These are phyloP conservation scores for Andrena hattorfiana DNA, from an alignment of 2,888 invertebrate species.

Conservation along the genomic window DNA sequence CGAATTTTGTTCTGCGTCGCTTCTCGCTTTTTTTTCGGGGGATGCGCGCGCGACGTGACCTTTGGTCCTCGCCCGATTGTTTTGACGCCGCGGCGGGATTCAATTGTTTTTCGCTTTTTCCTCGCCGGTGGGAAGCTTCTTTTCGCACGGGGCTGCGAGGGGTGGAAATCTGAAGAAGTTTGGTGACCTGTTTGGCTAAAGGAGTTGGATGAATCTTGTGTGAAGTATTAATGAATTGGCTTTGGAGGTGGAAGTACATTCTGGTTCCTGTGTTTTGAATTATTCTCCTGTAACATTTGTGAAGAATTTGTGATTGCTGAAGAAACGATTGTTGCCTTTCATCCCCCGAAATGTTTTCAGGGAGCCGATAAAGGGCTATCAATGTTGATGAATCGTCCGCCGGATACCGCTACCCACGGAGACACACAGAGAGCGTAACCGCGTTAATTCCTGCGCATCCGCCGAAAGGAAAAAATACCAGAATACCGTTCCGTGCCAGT, in stretches of 20 bases:
- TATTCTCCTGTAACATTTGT: too few relatives aligned
- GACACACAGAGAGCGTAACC: slow-evolving; percentile 46
- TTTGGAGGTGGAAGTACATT: too few relatives aligned
- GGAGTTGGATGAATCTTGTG: too few relatives aligned
- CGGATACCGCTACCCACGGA: slow-evolving; percentile 53
- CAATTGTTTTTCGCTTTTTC: neutral
- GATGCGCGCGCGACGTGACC: slow-evolving; percentile 1
- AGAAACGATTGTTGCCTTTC: neutral
- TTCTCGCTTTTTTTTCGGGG: neutral
- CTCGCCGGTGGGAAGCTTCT: neutral
- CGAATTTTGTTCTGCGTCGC: neutral
- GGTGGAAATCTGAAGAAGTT: neutral
- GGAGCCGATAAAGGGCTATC: slow-evolving; percentile 66
- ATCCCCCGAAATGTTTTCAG: slow-evolving; percentile 4
- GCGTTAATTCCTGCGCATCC: slow-evolving; percentile 67
- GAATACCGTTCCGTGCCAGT: slow-evolving; percentile 68
- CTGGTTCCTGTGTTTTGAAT: too few relatives aligned
- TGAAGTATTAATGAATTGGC: too few relatives aligned
- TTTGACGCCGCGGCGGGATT: slow-evolving; percentile 29
- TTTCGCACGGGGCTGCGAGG: neutral
- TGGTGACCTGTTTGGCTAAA: too few relatives aligned
- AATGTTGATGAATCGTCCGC: slow-evolving; percentile 66
- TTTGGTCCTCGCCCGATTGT: slow-evolving; percentile 19
- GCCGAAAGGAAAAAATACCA: slow-evolving; percentile 65
- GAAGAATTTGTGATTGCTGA: neutral